Base-by-base conservation (phyloP, 2,113 vertebrate genomes). In the Leptocoma aspasia region DNA sequence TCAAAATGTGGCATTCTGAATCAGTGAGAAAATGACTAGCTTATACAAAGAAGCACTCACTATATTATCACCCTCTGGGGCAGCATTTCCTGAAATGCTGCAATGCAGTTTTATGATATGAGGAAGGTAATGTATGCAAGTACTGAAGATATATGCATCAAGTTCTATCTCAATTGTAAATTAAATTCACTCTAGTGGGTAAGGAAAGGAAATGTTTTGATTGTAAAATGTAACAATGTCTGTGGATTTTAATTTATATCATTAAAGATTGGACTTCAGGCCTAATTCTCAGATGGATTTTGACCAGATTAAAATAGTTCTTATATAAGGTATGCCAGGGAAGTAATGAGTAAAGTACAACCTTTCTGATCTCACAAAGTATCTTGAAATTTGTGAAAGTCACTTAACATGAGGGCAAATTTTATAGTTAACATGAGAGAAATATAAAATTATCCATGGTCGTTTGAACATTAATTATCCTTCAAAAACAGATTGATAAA, bases 131-230 rank as follows among this genome's bases (percentile, higher is more conserved):
- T 81, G 13, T 64, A 90, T 92, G 60, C 47, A 73, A 63, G 80
- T 69, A 77, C 37, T 70, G 73, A 82, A 92, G 5, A 26, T 53
- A 24, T 19, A 41, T 20, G 41, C 63, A 72, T 89, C 21, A 52
- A 80, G 13, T 82, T 69, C n/a, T 81, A 93, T 31, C 41, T 83
- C 69, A 90, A 68, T 47, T 69, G 53, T 96, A 94, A 96, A 90
- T 92, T 59, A 93, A 91, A 89, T 83, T 91, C 71, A 79, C 31
- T 54, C 72, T 60, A 86, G 95, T 61, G 23, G 11, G 12, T 70
- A 86, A 91, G 35, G 57, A 90, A 95, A 93, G 39, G 42, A 95
- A 97, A 95, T 88, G 87, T 93, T 97, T 95, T 65, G 57, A 54
- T 57, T 90, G 50, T 13, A 94, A 92, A 94, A 89, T 82, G 41